These are phyloP conservation scores for Smithornis capensis DNA, from an alignment of 2,113 vertebrate species.

Conservation along the genomic window DNA sequence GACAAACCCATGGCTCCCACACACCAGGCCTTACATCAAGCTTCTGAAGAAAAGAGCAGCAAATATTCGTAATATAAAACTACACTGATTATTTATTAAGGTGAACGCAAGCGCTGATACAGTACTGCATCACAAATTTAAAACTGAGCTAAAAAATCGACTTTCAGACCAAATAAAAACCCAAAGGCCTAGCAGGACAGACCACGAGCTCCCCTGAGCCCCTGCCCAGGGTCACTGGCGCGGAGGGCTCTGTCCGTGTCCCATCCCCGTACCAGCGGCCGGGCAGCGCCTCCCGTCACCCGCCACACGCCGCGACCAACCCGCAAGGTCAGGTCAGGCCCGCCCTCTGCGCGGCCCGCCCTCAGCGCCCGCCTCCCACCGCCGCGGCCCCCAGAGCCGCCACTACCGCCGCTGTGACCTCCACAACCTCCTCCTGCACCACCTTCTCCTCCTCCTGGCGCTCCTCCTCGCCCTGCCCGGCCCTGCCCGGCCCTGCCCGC, in stretches of 20 bases:
- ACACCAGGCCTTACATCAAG: accelerated
- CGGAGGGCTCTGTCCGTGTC: not conserved
- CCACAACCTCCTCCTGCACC: not conserved
- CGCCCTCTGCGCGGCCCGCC: not conserved
- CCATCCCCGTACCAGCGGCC: not conserved
- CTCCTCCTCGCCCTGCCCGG: not conserved
- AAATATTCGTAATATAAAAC: not conserved
- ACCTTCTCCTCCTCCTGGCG: not conserved
- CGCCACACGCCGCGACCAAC: not conserved
- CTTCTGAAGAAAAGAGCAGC: not conserved
- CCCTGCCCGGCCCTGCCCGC: not conserved
- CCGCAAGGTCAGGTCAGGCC: not conserved
- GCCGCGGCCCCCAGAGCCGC: not conserved
- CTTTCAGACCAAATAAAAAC: not conserved
- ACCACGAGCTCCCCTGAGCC: not conserved
- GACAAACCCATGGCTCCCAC: slow-evolving; percentile 76
- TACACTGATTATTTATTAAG: accelerated
- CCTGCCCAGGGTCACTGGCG: not conserved
- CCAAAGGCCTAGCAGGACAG: too few relatives aligned
- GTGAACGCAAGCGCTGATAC: not conserved
- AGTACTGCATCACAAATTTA: not conserved
- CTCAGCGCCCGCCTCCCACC: not conserved
- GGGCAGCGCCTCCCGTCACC: not conserved
- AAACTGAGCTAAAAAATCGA: not conserved
- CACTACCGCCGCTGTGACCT: not conserved